Conservation (phyloP, 2,888 invertebrate species). For the Archips xylosteana region DNA sequence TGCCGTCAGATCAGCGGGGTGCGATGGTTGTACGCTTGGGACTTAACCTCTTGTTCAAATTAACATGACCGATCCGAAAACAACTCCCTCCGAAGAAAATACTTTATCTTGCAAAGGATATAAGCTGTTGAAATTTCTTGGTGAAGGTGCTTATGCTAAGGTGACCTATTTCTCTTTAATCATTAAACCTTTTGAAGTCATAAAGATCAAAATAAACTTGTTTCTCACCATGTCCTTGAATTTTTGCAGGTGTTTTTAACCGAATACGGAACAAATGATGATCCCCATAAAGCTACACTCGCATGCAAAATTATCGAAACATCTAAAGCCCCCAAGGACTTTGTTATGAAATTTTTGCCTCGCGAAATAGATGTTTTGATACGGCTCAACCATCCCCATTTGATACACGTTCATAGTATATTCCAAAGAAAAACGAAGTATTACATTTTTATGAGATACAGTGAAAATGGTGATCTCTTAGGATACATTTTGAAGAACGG, state of each 20-base stretch:
- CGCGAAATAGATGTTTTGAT: conserved; percentile 92
- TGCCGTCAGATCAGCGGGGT: conserved; percentile 51
- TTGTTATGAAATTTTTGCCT: conserved; percentile 92
- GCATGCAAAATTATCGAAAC: conserved; percentile 93
- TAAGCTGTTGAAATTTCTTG: conserved; percentile 87
- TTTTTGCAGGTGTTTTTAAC: conserved; percentile 71
- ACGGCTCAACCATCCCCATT: conserved; percentile 91
- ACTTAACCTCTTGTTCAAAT: conserved; percentile 54
- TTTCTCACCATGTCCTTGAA: conserved; percentile 15
- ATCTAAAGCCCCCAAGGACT: conserved; percentile 90
- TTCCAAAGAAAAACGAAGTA: conserved; percentile 90
- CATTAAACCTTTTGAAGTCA: neutral
- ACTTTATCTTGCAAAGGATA: conserved; percentile 85
- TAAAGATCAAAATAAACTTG: neutral
- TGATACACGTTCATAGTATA: conserved; percentile 92
- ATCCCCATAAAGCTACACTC: conserved; percentile 65
- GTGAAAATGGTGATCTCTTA: conserved; percentile 92
- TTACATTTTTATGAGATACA: conserved; percentile 91
- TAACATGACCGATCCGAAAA: conserved; percentile 80
- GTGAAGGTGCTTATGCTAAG: conserved; percentile 93
- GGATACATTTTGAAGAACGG: conserved; percentile 90
- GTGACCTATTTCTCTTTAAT: conserved; percentile 67
- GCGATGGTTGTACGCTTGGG: conserved; percentile 54
- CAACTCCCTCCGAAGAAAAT: conserved; percentile 76
- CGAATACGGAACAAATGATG: conserved; percentile 68